Base-by-base conservation (phyloP, 2,888 invertebrate genomes). In the Dione vanillae region DNA sequence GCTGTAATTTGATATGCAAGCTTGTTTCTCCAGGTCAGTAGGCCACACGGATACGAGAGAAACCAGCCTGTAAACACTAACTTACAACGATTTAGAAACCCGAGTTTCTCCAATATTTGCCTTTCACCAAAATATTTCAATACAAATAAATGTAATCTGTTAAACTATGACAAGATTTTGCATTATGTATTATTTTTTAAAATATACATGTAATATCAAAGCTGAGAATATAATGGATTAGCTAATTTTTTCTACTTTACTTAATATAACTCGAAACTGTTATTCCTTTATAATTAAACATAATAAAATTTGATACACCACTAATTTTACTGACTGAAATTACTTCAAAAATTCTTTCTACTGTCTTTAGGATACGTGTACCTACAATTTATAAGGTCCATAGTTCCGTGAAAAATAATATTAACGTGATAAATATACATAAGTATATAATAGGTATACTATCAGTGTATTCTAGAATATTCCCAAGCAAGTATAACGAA, bases 1-100 rank as follows among this genome's bases (percentile, higher is more conserved):
- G 65, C 52, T 52, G 69, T 71, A 74, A 74, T 75, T 73, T 72
- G 73, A 75, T 75, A 72, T 75, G 71, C 72, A 72, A 71, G 67
- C 73, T 68, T 51, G 73, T 72, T 70, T 66, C 69, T 66, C 68
- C 52, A 62, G 76, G 76, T 76, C 74, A 76, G 75, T 76, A 70
- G 76, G 73, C 61, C 74, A 73, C 62, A 65, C 70, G 74, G 74
- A 71, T 64, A 69, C 69, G 49, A 61, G 74, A 54, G 73, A 74
- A 76, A 74, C 74, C 71, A 74, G 72, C 72, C 61, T 64, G 62
- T 67, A 52, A 69, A 71, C 61, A 74, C 76, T 71, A 75, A 73
- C 71, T 68, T 67, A 73, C 52, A 68, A 62, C 58, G 67, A 47
- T 62, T 65, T 72, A 43, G 72, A 65, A 74, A 67, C 62, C 62